phyloP scores from a whole-genome alignment of 2,797 vertebrate genomes.

The Girardinus metallicus region DNA sequence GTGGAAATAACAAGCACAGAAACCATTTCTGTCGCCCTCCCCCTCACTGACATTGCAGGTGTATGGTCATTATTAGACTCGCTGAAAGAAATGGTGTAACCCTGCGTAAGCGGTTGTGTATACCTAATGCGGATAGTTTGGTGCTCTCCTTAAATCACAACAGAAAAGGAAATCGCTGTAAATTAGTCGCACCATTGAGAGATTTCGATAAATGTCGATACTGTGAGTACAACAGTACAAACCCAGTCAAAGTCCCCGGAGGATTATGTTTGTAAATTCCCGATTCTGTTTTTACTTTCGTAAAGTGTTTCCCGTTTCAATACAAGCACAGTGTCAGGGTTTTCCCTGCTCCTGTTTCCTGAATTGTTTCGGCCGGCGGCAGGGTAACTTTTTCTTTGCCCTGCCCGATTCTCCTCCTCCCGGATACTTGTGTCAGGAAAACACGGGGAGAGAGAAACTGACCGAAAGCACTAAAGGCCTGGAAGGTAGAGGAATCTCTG shows the following conservation, averaged over 20 bases:
- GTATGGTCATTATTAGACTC: constrained; percentile 8
- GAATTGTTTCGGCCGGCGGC: constrained; percentile 9
- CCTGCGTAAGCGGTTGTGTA: not conserved
- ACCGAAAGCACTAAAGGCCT: constrained; percentile 57
- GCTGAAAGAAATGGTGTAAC: not conserved
- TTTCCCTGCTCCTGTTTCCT: not conserved
- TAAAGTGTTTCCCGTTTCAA: not conserved
- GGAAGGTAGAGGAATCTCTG: constrained; percentile 41
- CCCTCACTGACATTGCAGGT: constrained; percentile 63
- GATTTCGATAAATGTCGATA: constrained; percentile 8
- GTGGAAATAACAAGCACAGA: not conserved
- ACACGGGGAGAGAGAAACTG: constrained; percentile 67
- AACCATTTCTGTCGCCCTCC: constrained; percentile 14
- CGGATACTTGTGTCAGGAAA: constrained; percentile 74
- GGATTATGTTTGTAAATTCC: not conserved
- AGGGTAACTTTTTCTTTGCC: constrained; percentile 66
- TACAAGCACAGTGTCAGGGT: too few relatives aligned
- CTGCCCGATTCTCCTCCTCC: constrained; percentile 56
- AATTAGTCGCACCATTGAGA: not conserved
- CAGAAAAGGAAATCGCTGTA: not conserved
- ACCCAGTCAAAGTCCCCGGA: not conserved
- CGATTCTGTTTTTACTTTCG: not conserved
- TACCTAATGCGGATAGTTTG: not conserved
- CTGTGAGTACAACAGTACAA: not conserved
- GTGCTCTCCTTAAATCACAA: not conserved